Evolutionary conservation across 2,888 invertebrate species (phyloP).

Genomic region (Terebella lapidaria): DNA sequence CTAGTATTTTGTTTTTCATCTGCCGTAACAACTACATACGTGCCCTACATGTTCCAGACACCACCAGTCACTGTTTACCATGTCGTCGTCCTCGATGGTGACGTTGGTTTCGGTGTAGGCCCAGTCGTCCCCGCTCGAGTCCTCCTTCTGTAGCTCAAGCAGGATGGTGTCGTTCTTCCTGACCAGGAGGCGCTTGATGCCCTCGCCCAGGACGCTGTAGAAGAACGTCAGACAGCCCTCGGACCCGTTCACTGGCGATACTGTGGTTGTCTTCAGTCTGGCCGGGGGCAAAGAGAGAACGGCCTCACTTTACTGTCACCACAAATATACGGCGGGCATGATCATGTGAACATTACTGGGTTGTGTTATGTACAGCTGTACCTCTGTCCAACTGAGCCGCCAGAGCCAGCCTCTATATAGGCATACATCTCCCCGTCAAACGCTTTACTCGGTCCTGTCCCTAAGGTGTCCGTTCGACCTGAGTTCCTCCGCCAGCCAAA

Average conservation of each 20-base stretch:
- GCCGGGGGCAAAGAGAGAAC: too few relatives aligned
- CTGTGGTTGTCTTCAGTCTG: neutral
- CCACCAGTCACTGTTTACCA: too few relatives aligned
- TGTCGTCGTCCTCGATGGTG: neutral
- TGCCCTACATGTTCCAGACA: too few relatives aligned
- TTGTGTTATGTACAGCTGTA: too few relatives aligned
- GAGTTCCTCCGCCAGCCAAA: neutral
- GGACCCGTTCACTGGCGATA: neutral
- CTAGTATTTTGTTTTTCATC: too few relatives aligned
- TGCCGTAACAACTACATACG: too few relatives aligned
- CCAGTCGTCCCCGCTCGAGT: neutral
- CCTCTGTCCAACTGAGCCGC: neutral
- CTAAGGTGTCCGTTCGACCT: neutral
- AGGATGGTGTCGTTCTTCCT: neutral
- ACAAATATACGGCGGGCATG: too few relatives aligned
- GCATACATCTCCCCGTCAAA: neutral
- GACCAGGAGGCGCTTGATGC: neutral
- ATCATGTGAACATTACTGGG: too few relatives aligned
- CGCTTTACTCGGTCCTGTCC: neutral
- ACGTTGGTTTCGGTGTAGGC: neutral
- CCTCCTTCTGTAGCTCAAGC: neutral
- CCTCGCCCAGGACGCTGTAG: neutral
- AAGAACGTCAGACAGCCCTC: neutral
- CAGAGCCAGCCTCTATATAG: neutral
- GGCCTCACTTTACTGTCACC: too few relatives aligned